A percentile compares a stretch with the other conserved stretches of the same genome.
These are phyloP conservation scores for Coluber constrictor DNA, from an alignment of 2,797 vertebrate species.

Conservation along the genomic window DNA sequence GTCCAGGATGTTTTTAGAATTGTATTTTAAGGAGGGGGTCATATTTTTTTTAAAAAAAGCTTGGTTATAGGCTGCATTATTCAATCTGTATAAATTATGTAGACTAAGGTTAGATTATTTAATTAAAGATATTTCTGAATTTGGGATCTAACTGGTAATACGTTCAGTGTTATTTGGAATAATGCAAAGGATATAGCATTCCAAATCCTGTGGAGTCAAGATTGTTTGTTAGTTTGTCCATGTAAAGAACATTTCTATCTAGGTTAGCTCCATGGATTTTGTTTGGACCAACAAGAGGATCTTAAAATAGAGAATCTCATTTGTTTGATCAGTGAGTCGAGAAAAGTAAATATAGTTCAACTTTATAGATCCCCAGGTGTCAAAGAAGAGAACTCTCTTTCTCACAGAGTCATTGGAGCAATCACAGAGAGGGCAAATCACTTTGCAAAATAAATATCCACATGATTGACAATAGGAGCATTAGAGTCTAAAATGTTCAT, in stretches of 20 bases:
- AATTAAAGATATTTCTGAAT: neutral
- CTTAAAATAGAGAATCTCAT: neutral
- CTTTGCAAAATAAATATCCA: neutral
- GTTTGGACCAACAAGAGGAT: neutral
- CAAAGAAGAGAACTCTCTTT: neutral
- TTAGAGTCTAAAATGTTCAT: neutral
- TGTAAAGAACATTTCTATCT: neutral
- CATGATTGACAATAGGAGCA: neutral
- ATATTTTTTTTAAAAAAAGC: neutral
- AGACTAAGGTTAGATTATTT: neutral
- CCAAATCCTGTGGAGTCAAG: neutral
- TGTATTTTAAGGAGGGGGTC: slow-evolving; percentile 7
- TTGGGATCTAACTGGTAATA: neutral
- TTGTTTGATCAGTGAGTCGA: neutral
- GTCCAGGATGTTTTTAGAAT: neutral
- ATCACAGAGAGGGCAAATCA: neutral
- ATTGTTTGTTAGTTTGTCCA: neutral
- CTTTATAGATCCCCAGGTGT: neutral
- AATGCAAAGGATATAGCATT: neutral
- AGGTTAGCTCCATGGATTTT: neutral
- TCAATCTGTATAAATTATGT: neutral
- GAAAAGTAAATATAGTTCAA: neutral
- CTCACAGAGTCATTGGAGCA: neutral
- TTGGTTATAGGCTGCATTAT: neutral
- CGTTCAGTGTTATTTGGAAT: neutral